These are phyloP conservation scores for Bursaphelenchus okinawaensis DNA, from an alignment of 2,888 invertebrate species.

Conservation along the genomic window DNA sequence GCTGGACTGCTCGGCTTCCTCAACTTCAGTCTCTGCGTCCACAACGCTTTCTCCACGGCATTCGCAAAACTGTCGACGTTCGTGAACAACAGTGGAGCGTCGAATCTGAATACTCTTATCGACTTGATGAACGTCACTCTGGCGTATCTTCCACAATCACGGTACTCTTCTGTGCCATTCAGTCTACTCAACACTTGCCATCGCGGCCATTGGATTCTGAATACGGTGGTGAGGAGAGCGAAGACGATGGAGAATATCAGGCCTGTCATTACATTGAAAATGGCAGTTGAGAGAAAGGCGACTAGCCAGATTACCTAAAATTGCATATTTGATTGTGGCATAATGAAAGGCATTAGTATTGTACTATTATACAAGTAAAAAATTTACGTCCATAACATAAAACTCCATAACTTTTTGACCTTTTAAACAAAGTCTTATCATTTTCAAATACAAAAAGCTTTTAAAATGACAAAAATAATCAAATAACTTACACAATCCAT, in stretches of 20 bases:
- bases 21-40: not conserved
- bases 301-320: constrained; percentile 44
- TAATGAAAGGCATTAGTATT: too few species aligned
- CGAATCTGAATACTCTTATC: constrained; percentile 61
- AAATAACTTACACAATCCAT: constrained; percentile 58
- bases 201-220: constrained; percentile 55
- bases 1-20: not conserved
- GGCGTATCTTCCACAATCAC: constrained; percentile 45
- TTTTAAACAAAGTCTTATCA: too few species aligned
- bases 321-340: too few species aligned
- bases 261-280: constrained; percentile 51
- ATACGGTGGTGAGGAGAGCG: constrained; percentile 53
- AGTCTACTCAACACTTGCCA: constrained; percentile 50
- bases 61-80: constrained; percentile 60
- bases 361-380: too few species aligned
- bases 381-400: too few species aligned
- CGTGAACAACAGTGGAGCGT: constrained; percentile 61
- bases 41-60: constrained; percentile 51
- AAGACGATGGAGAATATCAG: constrained; percentile 48
- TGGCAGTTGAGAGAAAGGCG: constrained; percentile 34
- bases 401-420: too few species aligned
- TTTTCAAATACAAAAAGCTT: not conserved
- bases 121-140: constrained; percentile 48
- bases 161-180: constrained; percentile 47
- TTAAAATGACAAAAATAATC: not conserved